phyloP scores from a whole-genome alignment of 1,140 invertebrate genomes.

The Eupristina koningsbergeri region DNA sequence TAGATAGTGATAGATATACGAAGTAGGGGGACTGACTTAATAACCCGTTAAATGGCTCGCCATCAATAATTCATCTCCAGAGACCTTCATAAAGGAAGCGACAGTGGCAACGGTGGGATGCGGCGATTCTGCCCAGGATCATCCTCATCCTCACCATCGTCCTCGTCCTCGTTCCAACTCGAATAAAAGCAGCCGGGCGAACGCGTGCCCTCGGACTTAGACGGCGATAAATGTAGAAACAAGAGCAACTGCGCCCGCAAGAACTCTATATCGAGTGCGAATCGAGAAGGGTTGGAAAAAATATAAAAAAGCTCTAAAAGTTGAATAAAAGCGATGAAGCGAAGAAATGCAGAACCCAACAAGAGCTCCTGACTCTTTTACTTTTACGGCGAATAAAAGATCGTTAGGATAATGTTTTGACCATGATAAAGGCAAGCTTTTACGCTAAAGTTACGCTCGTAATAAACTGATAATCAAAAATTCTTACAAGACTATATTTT shows the following conservation, averaged over 20 bases:
- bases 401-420: slow-evolving; percentile 24
- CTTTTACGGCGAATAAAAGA: slow-evolving; percentile 12
- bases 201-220: slow-evolving; percentile 30
- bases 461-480: too few species aligned
- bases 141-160: too few species aligned
- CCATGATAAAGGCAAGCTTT: neutral
- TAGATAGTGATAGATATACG: neutral
- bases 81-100: slow-evolving; percentile 40
- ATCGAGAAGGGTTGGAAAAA: neutral
- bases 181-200: slow-evolving; percentile 29
- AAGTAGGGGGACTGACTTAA: slow-evolving; percentile 44
- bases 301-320: slow-evolving; percentile 37
- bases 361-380: neutral
- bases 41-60: slow-evolving; percentile 50
- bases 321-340: neutral
- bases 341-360: too few species aligned
- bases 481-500: too few species aligned
- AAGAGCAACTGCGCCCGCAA: slow-evolving; percentile 21
- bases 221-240: slow-evolving; percentile 46
- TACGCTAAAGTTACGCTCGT: too few species aligned
- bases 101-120: neutral
- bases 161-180: too few species aligned
- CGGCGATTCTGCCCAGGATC: slow-evolving; percentile 21
- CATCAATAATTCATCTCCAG: slow-evolving; percentile 51
- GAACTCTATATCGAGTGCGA: neutral